phyloP scores from a whole-genome alignment of 2,113 vertebrate genomes.

The Oryzias celebensis region DNA sequence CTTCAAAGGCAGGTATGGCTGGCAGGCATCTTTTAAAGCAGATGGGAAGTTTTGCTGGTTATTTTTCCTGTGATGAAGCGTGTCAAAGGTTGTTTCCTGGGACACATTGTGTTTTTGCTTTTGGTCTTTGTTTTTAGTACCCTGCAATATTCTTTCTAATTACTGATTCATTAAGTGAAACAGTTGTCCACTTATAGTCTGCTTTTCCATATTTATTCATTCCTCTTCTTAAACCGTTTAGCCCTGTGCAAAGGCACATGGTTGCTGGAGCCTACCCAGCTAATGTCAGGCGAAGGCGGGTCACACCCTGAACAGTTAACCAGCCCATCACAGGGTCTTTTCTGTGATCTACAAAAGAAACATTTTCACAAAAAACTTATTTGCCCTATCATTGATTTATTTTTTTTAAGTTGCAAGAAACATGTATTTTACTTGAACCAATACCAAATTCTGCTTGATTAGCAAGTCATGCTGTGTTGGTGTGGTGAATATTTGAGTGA shows the following conservation, averaged over 20 bases:
- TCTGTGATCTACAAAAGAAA: too few species aligned
- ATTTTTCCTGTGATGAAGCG: conserved; percentile 15
- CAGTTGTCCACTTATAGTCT: too few species aligned
- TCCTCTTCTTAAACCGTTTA: too few species aligned
- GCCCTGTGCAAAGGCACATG: too few species aligned
- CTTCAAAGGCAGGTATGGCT: conserved; percentile 59
- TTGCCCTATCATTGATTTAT: not conserved
- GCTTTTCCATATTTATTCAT: too few species aligned
- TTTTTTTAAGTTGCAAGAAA: not conserved
- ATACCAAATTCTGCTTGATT: conserved; percentile 18
- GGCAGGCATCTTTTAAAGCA: conserved; percentile 14
- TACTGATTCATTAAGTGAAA: too few species aligned
- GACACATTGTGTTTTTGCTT: not conserved
- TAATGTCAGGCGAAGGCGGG: too few species aligned
- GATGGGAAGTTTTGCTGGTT: conserved; percentile 34
- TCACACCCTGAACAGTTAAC: too few species aligned
- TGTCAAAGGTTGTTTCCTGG: not conserved
- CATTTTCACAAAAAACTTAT: too few species aligned
- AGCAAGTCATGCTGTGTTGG: conserved; percentile 32
- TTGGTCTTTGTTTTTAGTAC: not conserved
- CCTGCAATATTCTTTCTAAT: too few species aligned
- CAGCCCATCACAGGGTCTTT: too few species aligned
- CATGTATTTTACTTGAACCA: conserved; percentile 18
- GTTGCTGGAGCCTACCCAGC: too few species aligned
- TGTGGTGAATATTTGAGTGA: conserved; percentile 68